Percentiles rank a stretch among this genome's conserved stretches.
Conservation (phyloP, 2,888 invertebrate genomes). For the Drosophila prolongata region DNA sequence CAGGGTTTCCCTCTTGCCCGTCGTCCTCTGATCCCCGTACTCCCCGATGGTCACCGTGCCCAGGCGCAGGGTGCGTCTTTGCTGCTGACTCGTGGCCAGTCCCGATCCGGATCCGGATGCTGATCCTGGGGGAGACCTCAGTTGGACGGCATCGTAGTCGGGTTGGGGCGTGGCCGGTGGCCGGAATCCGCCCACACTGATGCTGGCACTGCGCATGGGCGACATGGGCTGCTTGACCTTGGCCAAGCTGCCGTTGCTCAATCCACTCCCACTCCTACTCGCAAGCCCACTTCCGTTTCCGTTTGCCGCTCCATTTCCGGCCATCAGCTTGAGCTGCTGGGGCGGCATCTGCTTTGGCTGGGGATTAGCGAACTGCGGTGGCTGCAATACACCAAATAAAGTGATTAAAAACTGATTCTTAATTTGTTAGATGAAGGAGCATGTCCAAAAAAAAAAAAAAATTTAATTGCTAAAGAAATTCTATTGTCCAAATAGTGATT, state of each 20-base stretch:
- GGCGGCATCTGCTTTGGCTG: slow-evolving; percentile 38
- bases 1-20: slow-evolving; percentile 60
- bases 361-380: slow-evolving; percentile 82
- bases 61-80: slow-evolving; percentile 86
- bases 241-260: slow-evolving; percentile 18
- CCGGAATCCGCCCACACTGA: slow-evolving; percentile 60
- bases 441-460: too few relatives aligned
- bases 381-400: slow-evolving; percentile 57
- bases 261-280: background rate
- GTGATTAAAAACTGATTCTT: background rate
- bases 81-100: slow-evolving; percentile 33
- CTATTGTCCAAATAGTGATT: too few relatives aligned
- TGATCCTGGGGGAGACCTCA: slow-evolving; percentile 21
- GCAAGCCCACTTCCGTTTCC: slow-evolving; percentile 7
- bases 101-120: slow-evolving; percentile 11
- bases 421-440: background rate
- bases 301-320: slow-evolving; percentile 26
- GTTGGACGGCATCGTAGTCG: slow-evolving; percentile 72
- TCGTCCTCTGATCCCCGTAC: slow-evolving; percentile 85
- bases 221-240: slow-evolving; percentile 45
- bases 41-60: slow-evolving; percentile 90
- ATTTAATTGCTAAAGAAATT: too few relatives aligned
- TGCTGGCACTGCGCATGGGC: slow-evolving; percentile 58
- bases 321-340: slow-evolving; percentile 45
- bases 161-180: slow-evolving; percentile 78